Conservation (phyloP, 2,888 invertebrate species). For the Myathropa florea region DNA sequence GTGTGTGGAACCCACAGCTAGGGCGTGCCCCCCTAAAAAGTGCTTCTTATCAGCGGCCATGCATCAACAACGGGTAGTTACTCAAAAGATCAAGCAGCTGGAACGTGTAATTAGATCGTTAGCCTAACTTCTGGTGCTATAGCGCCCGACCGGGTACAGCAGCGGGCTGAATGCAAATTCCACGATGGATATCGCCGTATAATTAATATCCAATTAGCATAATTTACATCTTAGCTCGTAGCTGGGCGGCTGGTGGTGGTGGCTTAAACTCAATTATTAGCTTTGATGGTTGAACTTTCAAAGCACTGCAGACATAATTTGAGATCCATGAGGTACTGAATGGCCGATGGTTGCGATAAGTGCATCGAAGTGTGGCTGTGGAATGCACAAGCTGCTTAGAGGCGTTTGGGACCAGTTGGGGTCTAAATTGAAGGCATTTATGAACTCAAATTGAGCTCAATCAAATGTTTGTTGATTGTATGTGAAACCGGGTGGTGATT, state of each 20-base stretch:
- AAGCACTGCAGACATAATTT: slow-evolving; percentile 23
- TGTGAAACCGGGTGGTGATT: background rate
- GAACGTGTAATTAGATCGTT: slow-evolving; percentile 64
- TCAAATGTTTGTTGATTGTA: background rate
- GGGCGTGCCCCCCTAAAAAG: background rate
- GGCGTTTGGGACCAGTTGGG: background rate
- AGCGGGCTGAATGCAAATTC: slow-evolving; percentile 50
- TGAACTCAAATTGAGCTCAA: background rate
- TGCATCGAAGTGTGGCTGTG: background rate
- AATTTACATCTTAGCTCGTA: slow-evolving; percentile 42
- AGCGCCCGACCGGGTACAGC: background rate
- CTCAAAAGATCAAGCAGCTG: slow-evolving; percentile 57
- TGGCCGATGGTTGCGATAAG: slow-evolving; percentile 1
- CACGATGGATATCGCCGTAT: slow-evolving; percentile 59
- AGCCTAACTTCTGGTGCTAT: slow-evolving; percentile 33
- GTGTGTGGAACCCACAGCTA: background rate
- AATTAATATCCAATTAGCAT: slow-evolving; percentile 70
- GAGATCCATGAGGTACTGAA: background rate
- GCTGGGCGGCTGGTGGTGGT: slow-evolving; percentile 8
- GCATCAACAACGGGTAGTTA: slow-evolving; percentile 1
- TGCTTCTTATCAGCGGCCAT: background rate
- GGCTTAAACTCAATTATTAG: slow-evolving; percentile 42
- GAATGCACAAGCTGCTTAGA: background rate
- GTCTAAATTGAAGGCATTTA: background rate
- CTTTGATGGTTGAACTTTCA: slow-evolving; percentile 43